phyloP scores from a whole-genome alignment of 2,888 invertebrate species.

The Formica aserva region DNA sequence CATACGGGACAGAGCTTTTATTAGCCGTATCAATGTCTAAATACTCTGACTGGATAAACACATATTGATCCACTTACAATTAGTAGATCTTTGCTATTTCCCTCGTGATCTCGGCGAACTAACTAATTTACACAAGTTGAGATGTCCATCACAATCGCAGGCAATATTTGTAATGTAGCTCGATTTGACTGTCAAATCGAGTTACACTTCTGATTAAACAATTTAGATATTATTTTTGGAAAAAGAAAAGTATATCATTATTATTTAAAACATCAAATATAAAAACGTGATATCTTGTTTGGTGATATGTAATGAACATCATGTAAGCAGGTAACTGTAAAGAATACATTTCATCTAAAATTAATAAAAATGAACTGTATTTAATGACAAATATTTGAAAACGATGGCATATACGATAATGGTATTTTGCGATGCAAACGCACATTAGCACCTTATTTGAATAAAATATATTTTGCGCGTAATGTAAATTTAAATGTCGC shows the following conservation, averaged over 20 bases:
- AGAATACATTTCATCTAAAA: neutral
- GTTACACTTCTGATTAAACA: neutral
- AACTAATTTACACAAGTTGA: conserved; percentile 48
- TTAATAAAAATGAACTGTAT: neutral
- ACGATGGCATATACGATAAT: neutral
- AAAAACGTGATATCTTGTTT: neutral
- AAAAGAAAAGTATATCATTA: neutral
- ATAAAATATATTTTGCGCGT: neutral
- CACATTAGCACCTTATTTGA: conserved; percentile 2
- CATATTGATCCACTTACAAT: conserved; percentile 44
- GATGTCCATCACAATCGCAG: conserved; percentile 36
- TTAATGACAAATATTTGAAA: conserved; percentile 3
- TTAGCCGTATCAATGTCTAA: conserved; percentile 58
- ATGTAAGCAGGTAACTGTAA: neutral
- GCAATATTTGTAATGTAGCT: conserved; percentile 21
- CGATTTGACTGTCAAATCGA: conserved; percentile 14
- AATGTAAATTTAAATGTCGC: neutral
- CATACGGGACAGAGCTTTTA: conserved; percentile 40
- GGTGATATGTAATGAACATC: neutral
- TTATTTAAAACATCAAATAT: neutral
- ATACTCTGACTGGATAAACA: conserved; percentile 45
- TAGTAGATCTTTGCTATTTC: conserved; percentile 51
- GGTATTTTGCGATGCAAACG: neutral
- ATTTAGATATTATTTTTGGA: neutral
- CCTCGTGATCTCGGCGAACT: conserved; percentile 49